Evolutionary conservation across 1,140 invertebrate genomes (phyloP).

Genomic region (Bombus balteatus): DNA sequence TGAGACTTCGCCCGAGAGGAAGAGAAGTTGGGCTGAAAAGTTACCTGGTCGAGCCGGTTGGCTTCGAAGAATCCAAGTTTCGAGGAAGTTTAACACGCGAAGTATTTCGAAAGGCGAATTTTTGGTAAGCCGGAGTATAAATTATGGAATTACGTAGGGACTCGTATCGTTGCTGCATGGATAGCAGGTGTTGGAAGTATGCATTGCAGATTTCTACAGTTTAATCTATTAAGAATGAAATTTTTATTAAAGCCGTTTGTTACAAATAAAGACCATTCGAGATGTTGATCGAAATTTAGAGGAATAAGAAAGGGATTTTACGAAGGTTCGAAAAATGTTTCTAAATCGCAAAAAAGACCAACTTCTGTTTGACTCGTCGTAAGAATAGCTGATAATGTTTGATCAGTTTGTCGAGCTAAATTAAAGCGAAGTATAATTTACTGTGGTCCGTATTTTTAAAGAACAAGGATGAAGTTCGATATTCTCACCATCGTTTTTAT

Average conservation of each 20-base stretch:
- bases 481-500: neutral
- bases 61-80: neutral
- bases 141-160: neutral
- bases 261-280: too few relatives aligned
- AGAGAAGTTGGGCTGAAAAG: neutral
- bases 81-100: neutral
- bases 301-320: too few relatives aligned
- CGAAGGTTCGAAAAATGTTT: too few relatives aligned
- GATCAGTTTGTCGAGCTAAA: neutral
- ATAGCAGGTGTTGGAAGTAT: neutral
- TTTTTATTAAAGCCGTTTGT: neutral
- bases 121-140: neutral
- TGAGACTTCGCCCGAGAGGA: neutral
- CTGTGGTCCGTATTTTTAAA: neutral
- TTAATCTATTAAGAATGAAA: neutral
- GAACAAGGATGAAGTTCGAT: neutral
- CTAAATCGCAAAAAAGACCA: neutral
- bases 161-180: neutral
- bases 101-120: neutral
- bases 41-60: neutral
- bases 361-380: neutral
- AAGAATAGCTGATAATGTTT: neutral
- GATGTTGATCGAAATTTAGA: too few relatives aligned
- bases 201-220: neutral
- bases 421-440: neutral